phyloP scores from a whole-genome alignment of 2,888 invertebrate species.

The Nephrotoma appendiculata region DNA sequence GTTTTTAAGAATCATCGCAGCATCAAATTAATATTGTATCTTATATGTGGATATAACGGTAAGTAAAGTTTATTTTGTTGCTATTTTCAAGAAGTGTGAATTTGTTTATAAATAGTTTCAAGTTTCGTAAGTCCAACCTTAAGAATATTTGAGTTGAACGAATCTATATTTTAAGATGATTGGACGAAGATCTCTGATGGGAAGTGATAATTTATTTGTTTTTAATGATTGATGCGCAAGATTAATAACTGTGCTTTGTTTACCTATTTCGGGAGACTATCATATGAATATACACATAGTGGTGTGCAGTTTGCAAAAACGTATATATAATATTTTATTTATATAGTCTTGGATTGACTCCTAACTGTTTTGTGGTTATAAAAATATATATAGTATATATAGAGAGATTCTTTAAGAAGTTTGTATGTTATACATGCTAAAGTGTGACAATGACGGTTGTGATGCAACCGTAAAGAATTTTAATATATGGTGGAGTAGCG shows the following conservation, averaged over 20 bases:
- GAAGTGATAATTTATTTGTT: neutral
- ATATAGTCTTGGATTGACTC: too few species aligned
- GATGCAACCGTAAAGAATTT: too few species aligned
- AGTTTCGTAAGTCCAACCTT: neutral
- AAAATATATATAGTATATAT: too few species aligned
- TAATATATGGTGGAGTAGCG: too few species aligned
- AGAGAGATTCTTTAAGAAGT: too few species aligned
- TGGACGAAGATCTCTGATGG: neutral
- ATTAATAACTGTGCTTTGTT: neutral
- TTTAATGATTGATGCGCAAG: neutral
- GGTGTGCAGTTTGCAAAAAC: too few species aligned
- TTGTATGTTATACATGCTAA: too few species aligned
- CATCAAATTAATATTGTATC: neutral
- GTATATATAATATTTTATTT: too few species aligned
- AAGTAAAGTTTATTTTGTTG: neutral
- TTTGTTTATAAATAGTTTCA: neutral
- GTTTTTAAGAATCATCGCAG: neutral
- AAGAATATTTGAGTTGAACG: neutral
- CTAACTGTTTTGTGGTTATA: too few species aligned
- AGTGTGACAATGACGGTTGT: too few species aligned
- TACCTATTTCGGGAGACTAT: neutral
- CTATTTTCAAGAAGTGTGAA: neutral
- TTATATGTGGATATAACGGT: neutral
- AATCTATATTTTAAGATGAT: neutral
- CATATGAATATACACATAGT: too few species aligned